phyloP scores from a whole-genome alignment of 2,797 vertebrate genomes.

The Liasis olivaceus region DNA sequence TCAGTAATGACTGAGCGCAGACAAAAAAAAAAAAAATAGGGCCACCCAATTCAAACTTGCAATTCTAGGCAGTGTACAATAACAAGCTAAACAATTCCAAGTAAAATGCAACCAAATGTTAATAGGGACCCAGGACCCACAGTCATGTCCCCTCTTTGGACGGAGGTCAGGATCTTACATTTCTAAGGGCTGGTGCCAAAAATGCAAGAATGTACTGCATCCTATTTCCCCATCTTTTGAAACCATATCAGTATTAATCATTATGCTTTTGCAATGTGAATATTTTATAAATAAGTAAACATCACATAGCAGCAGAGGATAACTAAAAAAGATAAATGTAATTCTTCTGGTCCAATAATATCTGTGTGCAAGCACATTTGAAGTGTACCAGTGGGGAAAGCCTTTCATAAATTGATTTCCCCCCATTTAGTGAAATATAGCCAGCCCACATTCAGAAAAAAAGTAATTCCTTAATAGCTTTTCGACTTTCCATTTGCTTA shows the following conservation, averaged over 20 bases:
- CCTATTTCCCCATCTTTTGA: background rate
- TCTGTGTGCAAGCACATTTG: background rate
- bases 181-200: conserved; percentile 5
- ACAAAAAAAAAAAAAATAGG: no score
- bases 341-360: background rate
- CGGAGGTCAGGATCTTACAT: background rate
- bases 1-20: no score
- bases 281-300: conserved; percentile 18
- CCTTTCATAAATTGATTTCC: background rate
- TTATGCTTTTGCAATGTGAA: background rate
- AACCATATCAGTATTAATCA: background rate
- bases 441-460: background rate
- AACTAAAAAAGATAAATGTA: background rate
- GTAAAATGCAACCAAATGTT: background rate
- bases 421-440: background rate
- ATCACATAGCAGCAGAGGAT: background rate
- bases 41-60: background rate
- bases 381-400: rapidly evolving
- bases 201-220: background rate
- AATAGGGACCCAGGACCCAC: background rate
- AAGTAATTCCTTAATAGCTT: background rate
- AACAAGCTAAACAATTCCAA: background rate
- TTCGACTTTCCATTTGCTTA: background rate
- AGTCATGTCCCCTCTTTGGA: background rate
- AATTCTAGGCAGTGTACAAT: background rate